These are phyloP conservation scores for Trachelus stipa DNA, from an alignment of 2,888 invertebrate species.

Conservation along the genomic window DNA sequence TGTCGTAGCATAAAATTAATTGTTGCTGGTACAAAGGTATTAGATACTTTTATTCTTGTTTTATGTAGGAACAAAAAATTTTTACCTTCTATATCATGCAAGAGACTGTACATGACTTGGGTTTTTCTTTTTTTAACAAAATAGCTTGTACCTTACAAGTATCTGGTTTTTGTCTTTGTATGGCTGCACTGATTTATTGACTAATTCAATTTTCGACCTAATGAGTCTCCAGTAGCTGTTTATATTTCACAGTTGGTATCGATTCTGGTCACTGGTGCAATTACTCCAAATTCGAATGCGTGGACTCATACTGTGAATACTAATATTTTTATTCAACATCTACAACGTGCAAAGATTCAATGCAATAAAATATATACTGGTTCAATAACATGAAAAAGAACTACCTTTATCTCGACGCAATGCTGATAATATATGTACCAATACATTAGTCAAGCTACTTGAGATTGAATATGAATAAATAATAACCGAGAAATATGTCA, in stretches of 20 bases:
- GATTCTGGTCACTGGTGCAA: not conserved
- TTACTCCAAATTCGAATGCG: not conserved
- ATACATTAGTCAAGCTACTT: not conserved
- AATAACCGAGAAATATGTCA: no score
- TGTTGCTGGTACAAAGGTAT: not conserved
- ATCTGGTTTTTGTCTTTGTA: not conserved
- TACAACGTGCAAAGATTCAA: slow-evolving; percentile 9
- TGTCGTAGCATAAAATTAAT: not conserved
- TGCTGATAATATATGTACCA: slow-evolving; percentile 9
- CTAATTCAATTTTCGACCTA: not conserved
- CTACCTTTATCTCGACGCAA: not conserved
- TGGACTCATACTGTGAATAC: slow-evolving; percentile 6
- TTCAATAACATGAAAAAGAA: not conserved
- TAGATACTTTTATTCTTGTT: not conserved
- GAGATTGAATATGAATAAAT: no score
- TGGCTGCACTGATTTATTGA: not conserved
- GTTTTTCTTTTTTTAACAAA: not conserved
- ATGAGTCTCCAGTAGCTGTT: not conserved
- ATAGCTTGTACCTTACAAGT: not conserved
- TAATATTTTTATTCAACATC: slow-evolving; percentile 12
- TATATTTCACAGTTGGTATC: not conserved
- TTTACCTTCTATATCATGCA: not conserved
- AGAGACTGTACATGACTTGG: not conserved
- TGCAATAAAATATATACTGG: slow-evolving; percentile 8
- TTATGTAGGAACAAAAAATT: not conserved